Base-by-base conservation (phyloP, 2,113 vertebrate genomes). In the Apaloderma vittatum region DNA sequence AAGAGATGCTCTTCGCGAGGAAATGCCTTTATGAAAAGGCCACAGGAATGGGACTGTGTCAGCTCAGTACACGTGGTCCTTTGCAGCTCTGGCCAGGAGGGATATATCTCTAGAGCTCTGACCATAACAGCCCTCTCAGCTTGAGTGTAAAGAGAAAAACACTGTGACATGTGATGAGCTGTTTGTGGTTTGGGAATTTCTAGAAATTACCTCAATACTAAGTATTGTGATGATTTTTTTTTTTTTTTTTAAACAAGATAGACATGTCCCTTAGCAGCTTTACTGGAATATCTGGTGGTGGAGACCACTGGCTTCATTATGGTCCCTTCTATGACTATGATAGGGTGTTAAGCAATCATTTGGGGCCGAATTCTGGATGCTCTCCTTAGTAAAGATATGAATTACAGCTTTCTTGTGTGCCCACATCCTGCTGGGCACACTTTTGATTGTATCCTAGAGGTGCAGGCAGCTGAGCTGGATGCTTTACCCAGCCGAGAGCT, bases 341-440 rank as follows among this genome's bases (percentile, higher is more conserved):
- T 3, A 2, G 6, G 2, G 6, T 9, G 6, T 43, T n/a, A 34
- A 30, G 49, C 29, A 14, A 11, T 65, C 21, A 8, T 36, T 67
- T 59, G 12, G 58, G 29, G 5, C 34, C 30, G 40, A 48, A n/a
- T 23, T 54, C 48, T 54, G 37, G 32, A 22, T 46, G 74, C 21
- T 71, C 4, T n/a, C 36, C 32, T 52, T 65, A n/a, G n/a, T 37
- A 23, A 22, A 45, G 9, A 2, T 40, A 24, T 4, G 2, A 59
- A 8, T 16, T 11, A 12, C 15, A 4, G 45, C 8, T 67, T 27
- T 4, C 29, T 45, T 8, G 20, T 19, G 43, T 7, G 15, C 17
- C 34, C 3, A 0, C 13, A 30, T 11, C 62, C 4, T 14, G 5
- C 2, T 2, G 23, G 45, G 46, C 29, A 4, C 9, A 0, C 2